Evolutionary conservation across 2,888 invertebrate genomes (phyloP).

Genomic region (Margaritifera margaritifera): DNA sequence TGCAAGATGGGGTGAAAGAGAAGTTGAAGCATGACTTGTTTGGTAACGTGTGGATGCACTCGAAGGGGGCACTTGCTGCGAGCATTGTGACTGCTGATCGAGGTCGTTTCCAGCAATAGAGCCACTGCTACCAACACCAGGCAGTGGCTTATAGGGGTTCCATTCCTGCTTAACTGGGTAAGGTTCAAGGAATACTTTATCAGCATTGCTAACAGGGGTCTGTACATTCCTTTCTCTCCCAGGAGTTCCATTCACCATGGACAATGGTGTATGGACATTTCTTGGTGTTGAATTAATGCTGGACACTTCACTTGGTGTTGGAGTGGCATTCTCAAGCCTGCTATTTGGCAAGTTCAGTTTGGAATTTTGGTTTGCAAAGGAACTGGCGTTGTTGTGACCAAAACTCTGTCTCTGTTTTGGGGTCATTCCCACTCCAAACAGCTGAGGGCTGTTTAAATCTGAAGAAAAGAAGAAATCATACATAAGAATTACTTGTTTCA

Average conservation of each 20-base stretch:
- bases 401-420: conserved; percentile 31
- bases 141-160: conserved; percentile 62
- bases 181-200: conserved; percentile 62
- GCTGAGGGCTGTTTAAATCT: neutral
- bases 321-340: conserved; percentile 58
- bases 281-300: conserved; percentile 53
- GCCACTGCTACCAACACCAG: conserved; percentile 38
- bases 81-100: conserved; percentile 16
- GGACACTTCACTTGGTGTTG: conserved; percentile 66
- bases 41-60: conserved; percentile 55
- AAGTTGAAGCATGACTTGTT: conserved; percentile 52
- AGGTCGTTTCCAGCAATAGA: conserved; percentile 26
- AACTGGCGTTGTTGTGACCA: conserved; percentile 36
- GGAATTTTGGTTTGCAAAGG: conserved; percentile 26
- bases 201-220: conserved; percentile 48
- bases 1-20: conserved; percentile 63
- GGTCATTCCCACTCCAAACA: conserved; percentile 30
- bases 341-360: conserved; percentile 51
- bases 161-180: conserved; percentile 55
- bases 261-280: conserved; percentile 50
- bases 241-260: conserved; percentile 37
- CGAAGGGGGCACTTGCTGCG: conserved; percentile 31
- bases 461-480: too few relatives aligned
- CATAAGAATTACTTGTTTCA: too few relatives aligned
- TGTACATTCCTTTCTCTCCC: conserved; percentile 45